A percentile compares a stretch with the other conserved stretches of the same genome.
phyloP scores from a whole-genome alignment of 2,113 vertebrate species.

The Callocephalon fimbriatum region DNA sequence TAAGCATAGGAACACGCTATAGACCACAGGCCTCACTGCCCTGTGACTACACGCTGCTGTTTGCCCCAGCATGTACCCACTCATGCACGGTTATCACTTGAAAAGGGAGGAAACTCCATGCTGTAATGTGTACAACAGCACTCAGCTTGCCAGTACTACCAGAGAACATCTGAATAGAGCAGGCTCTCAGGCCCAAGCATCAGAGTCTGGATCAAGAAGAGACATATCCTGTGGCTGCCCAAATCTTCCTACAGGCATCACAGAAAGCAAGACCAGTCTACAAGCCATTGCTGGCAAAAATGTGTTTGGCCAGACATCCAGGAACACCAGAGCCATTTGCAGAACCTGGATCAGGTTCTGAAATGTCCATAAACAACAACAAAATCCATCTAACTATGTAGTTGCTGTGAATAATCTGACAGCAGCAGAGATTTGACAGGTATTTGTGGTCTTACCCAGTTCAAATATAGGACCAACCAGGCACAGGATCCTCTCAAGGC shows the following conservation, averaged over 20 bases:
- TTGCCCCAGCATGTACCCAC: background rate
- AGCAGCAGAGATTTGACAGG: background rate
- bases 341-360: background rate
- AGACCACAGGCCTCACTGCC: background rate
- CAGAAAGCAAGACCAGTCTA: background rate
- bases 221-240: background rate
- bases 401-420: background rate
- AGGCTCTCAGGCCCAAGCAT: background rate
- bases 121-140: background rate
- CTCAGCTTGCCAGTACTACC: background rate
- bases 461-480: background rate
- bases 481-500: background rate
- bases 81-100: background rate
- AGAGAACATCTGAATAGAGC: background rate
- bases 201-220: background rate
- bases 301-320: background rate
- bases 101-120: background rate
- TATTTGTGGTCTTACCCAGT: rapidly evolving
- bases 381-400: background rate
- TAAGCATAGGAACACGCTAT: background rate
- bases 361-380: background rate
- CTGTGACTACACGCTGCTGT: background rate
- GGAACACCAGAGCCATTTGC: background rate
- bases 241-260: background rate
- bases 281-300: background rate